Evolutionary conservation across 2,888 invertebrate species (phyloP), one percentile per base, ranked within the genome.

Genomic region (Pachliopta kotzebuea): DNA sequence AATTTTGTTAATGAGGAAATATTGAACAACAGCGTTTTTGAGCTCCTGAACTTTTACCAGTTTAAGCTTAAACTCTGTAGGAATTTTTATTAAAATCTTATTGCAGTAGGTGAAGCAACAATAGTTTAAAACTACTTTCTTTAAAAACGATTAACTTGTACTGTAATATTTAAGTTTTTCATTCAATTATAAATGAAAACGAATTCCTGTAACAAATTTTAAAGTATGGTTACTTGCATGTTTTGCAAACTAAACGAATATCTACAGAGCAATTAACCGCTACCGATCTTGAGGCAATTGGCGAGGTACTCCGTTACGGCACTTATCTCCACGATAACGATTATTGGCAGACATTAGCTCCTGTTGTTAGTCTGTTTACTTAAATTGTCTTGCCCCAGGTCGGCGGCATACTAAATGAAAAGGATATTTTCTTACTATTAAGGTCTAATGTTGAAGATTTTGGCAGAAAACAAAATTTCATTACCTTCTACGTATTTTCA

Each of bases 311-410:
- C 76, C 70, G 78, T 80, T 76, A 78, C 74, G 77, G 81, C 75
- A 81, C 80, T 87, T 85, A 84, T 81, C 81, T 80, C 68, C 74
- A 83, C 74, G 83, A 82, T 88, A 88, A 89, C 83, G 85, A 81
- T 87, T 87, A 89, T 87, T 84, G 81, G 83, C 74, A 70, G 72
- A 77, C 83, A 83, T 86, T 86, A 85, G 81, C 81, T 78, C 79
- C 79, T 78, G 79, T 77, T 79, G 80, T 80, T 78, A 76, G 76
- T 74, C 75, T 76, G 76, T 77, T 76, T 69, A 67, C 70, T 74
- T 67, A 76, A 79, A 77, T 76, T 78, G 73, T 76, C 72, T 74
- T 70, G 73, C 67, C 67, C 70, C 70, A 75, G 74, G 71, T 74
- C 74, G 68, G 68, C 75, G 77, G 81, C 81, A 84, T 85, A 81